phyloP scores from a whole-genome alignment of 1,140 invertebrate genomes.

The Penaeus japonicus region DNA sequence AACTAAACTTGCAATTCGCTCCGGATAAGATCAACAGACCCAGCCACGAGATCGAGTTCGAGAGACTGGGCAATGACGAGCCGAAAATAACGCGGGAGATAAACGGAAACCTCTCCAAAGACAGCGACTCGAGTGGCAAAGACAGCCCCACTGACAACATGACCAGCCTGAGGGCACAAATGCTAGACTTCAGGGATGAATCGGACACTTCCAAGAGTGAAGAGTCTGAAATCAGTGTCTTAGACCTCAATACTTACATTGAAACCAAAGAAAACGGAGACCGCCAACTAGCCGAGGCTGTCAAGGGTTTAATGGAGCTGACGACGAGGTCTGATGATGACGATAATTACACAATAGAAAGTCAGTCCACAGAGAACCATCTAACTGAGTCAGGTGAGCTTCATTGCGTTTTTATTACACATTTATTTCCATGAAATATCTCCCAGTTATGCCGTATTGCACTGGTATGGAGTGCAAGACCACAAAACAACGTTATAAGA shows the following conservation, averaged over 20 bases:
- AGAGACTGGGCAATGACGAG: slow-evolving; percentile 31
- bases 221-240: slow-evolving; percentile 54
- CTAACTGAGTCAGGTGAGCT: slow-evolving; percentile 41
- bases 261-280: slow-evolving; percentile 54
- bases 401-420: background rate
- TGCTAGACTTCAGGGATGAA: slow-evolving; percentile 44
- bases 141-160: slow-evolving; percentile 33
- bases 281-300: slow-evolving; percentile 40
- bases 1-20: slow-evolving; percentile 48
- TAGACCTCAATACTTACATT: slow-evolving; percentile 40
- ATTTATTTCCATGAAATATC: no score
- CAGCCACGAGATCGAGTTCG: slow-evolving; percentile 22
- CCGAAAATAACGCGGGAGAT: slow-evolving; percentile 47
- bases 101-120: slow-evolving; percentile 51
- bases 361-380: background rate
- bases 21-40: slow-evolving; percentile 53
- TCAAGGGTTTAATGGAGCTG: slow-evolving; percentile 30
- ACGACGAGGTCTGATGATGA: slow-evolving; percentile 24
- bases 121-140: background rate
- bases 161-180: background rate
- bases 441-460: no score
- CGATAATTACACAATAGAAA: background rate
- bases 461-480: no score
- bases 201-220: slow-evolving; percentile 50
- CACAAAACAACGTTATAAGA: no score